Percentiles rank a stretch among this genome's conserved stretches.
phyloP scores from a whole-genome alignment of 2,797 vertebrate genomes.

The Dryobates pubescens region DNA sequence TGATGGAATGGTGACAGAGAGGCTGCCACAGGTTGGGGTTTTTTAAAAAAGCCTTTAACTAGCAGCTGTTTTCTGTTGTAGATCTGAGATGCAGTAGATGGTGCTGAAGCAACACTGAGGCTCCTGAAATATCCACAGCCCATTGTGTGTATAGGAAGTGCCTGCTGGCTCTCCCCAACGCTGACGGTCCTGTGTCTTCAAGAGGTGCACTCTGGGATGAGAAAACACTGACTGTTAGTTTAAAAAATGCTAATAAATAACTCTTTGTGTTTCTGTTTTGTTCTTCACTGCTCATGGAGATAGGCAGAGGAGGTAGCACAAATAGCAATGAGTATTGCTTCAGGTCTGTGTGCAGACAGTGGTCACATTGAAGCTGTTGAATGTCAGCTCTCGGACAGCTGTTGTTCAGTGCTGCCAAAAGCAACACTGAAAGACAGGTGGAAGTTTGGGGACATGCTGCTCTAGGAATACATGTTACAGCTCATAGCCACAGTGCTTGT shows the following conservation, averaged over 20 bases:
- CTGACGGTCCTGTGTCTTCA: not conserved
- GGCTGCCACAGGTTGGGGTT: not conserved
- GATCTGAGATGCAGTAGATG: constrained; percentile 52
- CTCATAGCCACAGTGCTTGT: not conserved
- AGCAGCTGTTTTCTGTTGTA: constrained; percentile 58
- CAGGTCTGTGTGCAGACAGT: not conserved
- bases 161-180: not conserved
- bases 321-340: not conserved
- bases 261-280: not conserved
- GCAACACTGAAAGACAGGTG: not conserved
- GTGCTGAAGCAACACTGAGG: constrained; percentile 59
- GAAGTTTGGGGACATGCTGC: not conserved
- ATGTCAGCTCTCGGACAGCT: not conserved
- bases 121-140: constrained; percentile 15
- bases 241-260: constrained; percentile 54
- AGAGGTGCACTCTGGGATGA: constrained; percentile 2
- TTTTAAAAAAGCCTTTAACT: constrained; percentile 23
- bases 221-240: constrained; percentile 32
- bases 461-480: not conserved
- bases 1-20: not conserved
- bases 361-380: not conserved
- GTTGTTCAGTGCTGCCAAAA: not conserved
- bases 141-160: not conserved
- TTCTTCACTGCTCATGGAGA: not conserved
- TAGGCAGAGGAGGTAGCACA: not conserved